Percentiles rank a stretch among this genome's conserved stretches.
These are phyloP conservation scores for Cordylochernes scorpioides DNA, from an alignment of 2,888 invertebrate genomes.

Conservation along the genomic window DNA sequence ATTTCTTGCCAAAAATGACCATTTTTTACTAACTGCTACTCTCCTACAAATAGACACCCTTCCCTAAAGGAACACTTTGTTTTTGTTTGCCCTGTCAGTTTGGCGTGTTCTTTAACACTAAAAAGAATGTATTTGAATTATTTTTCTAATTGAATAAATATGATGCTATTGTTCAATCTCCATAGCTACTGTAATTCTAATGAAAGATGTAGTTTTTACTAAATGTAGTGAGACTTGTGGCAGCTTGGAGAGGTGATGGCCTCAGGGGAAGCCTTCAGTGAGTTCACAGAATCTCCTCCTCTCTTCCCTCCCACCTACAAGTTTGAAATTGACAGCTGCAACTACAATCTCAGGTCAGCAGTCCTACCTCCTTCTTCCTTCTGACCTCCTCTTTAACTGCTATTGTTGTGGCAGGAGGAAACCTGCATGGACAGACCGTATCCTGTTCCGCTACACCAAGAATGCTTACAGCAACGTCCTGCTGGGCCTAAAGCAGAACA, in stretches of 20 bases:
- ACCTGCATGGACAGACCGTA: slow-evolving; percentile 83
- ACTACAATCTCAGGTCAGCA: slow-evolving; percentile 26
- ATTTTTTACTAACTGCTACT: no score
- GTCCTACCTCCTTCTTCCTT: neutral
- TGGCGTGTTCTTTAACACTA: no score
- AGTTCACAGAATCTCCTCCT: slow-evolving; percentile 41
- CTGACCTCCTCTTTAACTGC: slow-evolving; percentile 8
- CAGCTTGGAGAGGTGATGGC: slow-evolving; percentile 42
- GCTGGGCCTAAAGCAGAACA: slow-evolving; percentile 40
- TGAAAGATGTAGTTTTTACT: no score
- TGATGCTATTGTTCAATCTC: no score
- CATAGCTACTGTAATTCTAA: no score
- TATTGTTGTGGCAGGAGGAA: slow-evolving; percentile 37
- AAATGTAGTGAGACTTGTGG: no score
- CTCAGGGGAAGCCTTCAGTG: slow-evolving; percentile 50
- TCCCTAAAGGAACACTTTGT: no score
- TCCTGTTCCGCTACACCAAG: slow-evolving; percentile 54
- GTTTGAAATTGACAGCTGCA: slow-evolving; percentile 35
- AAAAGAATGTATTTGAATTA: no score
- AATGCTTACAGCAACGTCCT: slow-evolving; percentile 54
- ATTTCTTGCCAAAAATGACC: no score
- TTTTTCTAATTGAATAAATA: no score
- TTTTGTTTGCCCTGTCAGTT: no score
- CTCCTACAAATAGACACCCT: no score
- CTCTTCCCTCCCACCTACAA: slow-evolving; percentile 70